Conservation (phyloP, 2,797 vertebrate genomes). For the Rhinatrema bivittatum region DNA sequence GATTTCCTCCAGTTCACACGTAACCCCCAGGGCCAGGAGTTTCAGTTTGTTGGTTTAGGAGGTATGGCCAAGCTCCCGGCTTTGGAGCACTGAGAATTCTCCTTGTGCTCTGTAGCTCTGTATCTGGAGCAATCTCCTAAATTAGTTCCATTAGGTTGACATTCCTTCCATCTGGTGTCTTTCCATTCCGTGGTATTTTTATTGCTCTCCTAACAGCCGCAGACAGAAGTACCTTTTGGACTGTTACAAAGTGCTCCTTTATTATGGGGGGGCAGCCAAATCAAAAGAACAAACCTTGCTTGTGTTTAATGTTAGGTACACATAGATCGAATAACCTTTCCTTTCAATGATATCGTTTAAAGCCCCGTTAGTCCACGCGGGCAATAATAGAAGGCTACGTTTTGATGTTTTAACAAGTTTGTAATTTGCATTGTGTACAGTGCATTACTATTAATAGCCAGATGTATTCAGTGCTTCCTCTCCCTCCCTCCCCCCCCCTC, state of each 20-base stretch:
- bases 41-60: conserved; percentile 46
- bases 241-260: conserved; percentile 40
- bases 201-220: conserved; percentile 44
- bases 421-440: too few species aligned
- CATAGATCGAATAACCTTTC: conserved; percentile 31
- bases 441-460: too few species aligned
- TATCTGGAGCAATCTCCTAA: conserved; percentile 44
- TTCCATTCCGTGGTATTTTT: conserved; percentile 45
- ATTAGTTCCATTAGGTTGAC: conserved; percentile 51
- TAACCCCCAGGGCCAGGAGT: conserved; percentile 40
- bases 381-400: not conserved
- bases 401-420: too few species aligned
- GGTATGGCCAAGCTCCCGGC: conserved; percentile 27
- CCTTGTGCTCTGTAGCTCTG: conserved; percentile 44
- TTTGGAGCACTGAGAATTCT: conserved; percentile 42
- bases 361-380: conserved; percentile 16
- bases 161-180: conserved; percentile 47
- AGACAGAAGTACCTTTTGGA: conserved; percentile 49
- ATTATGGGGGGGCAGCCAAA: conserved; percentile 47
- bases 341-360: conserved; percentile 40
- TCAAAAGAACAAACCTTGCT: conserved; percentile 30
- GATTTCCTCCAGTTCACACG: conserved; percentile 38
- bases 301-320: conserved; percentile 44
- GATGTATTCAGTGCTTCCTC: too few species aligned
- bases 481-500: too few species aligned